phyloP scores from a whole-genome alignment of 2,888 invertebrate species.

The Eupithecia tripunctaria region DNA sequence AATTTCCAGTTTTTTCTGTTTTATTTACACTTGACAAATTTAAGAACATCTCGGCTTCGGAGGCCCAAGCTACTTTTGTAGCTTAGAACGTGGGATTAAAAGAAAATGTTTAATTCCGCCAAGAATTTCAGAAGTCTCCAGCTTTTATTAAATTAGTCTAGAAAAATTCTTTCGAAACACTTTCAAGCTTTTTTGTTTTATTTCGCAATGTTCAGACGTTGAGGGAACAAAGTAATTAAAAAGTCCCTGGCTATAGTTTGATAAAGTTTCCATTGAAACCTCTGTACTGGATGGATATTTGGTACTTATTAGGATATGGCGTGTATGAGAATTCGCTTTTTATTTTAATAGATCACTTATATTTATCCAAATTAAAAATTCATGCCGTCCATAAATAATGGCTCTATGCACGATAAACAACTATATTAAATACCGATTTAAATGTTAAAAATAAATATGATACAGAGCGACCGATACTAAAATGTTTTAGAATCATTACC shows the following conservation, averaged over 20 bases:
- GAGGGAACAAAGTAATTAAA: conserved; percentile 68
- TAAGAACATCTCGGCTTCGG: conserved; percentile 5
- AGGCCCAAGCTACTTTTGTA: background rate
- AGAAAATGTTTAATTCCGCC: conserved; percentile 38
- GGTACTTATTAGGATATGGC: conserved; percentile 61
- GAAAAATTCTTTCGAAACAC: conserved; percentile 50
- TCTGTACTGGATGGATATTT: conserved; percentile 43
- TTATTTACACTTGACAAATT: background rate
- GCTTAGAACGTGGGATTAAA: conserved; percentile 24
- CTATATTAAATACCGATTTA: background rate
- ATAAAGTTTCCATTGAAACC: conserved; percentile 51
- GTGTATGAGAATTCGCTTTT: conserved; percentile 55
- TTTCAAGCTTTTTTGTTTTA: conserved; percentile 52
- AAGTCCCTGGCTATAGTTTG: conserved; percentile 60
- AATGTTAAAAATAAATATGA: background rate
- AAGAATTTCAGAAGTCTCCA: conserved; percentile 41
- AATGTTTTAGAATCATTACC: background rate
- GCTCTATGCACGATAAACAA: conserved; percentile 44
- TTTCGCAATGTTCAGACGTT: conserved; percentile 55
- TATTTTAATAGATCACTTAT: conserved; percentile 48
- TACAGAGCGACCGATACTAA: background rate
- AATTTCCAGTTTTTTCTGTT: background rate
- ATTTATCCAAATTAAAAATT: conserved; percentile 55
- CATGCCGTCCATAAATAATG: conserved; percentile 56
- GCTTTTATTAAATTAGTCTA: conserved; percentile 46